A percentile compares a stretch with the other conserved stretches of the same genome.
Evolutionary conservation across 2,113 vertebrate genomes (phyloP).

Genomic region (Lepus europaeus): DNA sequence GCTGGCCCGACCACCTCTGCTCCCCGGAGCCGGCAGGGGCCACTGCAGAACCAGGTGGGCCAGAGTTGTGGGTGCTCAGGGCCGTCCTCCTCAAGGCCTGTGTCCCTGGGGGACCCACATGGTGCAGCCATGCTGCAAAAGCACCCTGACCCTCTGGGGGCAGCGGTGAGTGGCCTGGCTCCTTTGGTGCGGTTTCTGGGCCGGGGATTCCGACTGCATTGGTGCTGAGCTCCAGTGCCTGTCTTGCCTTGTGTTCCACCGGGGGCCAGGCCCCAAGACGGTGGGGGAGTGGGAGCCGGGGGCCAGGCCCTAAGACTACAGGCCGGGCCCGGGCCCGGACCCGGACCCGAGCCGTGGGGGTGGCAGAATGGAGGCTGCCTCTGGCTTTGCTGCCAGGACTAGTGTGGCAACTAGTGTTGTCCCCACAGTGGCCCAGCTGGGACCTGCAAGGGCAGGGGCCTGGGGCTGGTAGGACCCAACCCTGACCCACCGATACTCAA

Average conservation of each 20-base stretch:
- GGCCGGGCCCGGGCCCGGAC: not conserved
- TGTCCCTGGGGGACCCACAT: no score
- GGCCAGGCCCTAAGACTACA: not conserved
- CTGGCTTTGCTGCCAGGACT: constrained; percentile 57
- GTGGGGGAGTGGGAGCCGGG: not conserved
- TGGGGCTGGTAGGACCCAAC: not conserved
- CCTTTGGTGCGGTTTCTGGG: fast-evolving
- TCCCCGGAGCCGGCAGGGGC: not conserved
- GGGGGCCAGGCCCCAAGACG: not conserved
- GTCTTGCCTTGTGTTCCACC: no score
- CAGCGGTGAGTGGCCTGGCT: no score
- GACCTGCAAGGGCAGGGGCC: not conserved
- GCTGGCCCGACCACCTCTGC: not conserved
- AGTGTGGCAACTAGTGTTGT: constrained; percentile 52
- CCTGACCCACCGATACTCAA: not conserved
- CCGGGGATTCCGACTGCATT: no score
- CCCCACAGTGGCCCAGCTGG: constrained; percentile 45
- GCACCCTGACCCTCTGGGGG: no score
- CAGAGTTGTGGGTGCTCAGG: no score
- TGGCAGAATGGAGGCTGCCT: not conserved
- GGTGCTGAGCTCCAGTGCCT: not conserved
- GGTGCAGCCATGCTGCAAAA: fast-evolving
- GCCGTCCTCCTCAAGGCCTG: no score
- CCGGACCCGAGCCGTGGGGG: constrained; percentile 52
- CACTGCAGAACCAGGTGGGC: not conserved